phyloP scores from a whole-genome alignment of 2,888 invertebrate species.

The Cryptocheilus praepositus region DNA sequence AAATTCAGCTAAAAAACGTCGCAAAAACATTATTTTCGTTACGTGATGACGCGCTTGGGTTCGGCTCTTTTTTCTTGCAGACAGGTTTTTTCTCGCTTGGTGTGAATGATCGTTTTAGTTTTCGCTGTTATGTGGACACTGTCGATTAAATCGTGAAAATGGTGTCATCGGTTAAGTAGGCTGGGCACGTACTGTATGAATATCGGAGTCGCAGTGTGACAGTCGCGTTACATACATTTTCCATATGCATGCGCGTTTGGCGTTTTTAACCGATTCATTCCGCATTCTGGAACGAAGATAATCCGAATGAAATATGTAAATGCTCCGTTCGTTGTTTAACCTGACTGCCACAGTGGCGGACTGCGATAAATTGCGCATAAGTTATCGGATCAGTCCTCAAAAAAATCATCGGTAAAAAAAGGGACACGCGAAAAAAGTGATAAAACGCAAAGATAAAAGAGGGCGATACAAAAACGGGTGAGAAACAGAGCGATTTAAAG shows the following conservation, averaged over 20 bases:
- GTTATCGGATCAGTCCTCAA: no score
- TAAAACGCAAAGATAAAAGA: slow-evolving; percentile 7
- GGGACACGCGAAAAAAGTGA: slow-evolving; percentile 7
- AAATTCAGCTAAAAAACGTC: slow-evolving; percentile 45
- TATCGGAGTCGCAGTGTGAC: not conserved
- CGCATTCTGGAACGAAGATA: no score
- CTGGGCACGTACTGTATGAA: not conserved
- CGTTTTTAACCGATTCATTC: no score
- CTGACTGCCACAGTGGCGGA: no score
- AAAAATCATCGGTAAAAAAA: slow-evolving; percentile 7
- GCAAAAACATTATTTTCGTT: slow-evolving; percentile 14
- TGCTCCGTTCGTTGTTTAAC: no score
- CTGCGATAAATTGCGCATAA: no score
- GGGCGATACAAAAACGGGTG: slow-evolving; percentile 31
- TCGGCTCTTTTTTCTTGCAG: not conserved
- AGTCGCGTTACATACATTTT: not conserved
- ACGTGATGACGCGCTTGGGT: slow-evolving; percentile 10
- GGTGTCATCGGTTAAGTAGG: not conserved
- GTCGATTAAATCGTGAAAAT: no score
- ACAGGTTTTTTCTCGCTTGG: slow-evolving; percentile 4
- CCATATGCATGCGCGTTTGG: no score
- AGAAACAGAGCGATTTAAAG: slow-evolving; percentile 9
- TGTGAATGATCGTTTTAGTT: slow-evolving; percentile 34
- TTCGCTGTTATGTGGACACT: slow-evolving; percentile 23
- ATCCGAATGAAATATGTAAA: no score